Evolutionary conservation across 1,140 invertebrate genomes (phyloP).

Genomic region (Calliphora vicina): DNA sequence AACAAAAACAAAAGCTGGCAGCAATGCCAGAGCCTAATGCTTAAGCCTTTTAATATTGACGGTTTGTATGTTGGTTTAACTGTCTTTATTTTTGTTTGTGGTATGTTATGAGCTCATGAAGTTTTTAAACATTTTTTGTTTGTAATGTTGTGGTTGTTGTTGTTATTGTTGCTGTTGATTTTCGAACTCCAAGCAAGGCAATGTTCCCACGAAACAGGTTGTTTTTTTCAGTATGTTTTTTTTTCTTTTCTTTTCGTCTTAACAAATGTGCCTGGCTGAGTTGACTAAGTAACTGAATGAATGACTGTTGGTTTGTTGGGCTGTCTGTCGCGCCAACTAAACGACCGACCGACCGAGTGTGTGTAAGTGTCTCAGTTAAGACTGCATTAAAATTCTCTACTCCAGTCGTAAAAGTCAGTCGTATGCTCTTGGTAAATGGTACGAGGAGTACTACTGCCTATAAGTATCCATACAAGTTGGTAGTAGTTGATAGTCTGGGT

Average conservation of each 20-base stretch:
- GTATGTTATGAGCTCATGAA: not conserved
- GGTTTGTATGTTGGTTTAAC: not conserved
- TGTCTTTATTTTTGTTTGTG: not conserved
- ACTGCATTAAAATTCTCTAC: conserved; percentile 6
- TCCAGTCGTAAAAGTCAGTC: not conserved
- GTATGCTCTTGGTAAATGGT: not conserved
- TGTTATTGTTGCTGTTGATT: not conserved
- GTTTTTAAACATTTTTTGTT: not conserved
- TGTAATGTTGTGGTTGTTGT: not conserved
- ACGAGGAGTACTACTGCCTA: no score
- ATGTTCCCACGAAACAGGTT: conserved; percentile 64
- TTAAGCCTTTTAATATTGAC: conserved; percentile 8
- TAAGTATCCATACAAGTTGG: not conserved
- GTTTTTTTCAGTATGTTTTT: conserved; percentile 44
- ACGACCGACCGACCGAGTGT: not conserved
- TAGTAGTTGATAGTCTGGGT: no score
- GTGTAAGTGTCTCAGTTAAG: not conserved
- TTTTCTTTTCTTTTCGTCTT: not conserved
- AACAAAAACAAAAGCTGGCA: not conserved
- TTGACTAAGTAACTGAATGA: not conserved
- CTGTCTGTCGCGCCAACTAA: not conserved
- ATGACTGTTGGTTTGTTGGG: not conserved
- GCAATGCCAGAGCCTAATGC: not conserved
- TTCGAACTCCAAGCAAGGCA: conserved; percentile 56
- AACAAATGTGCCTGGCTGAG: not conserved